Conservation (phyloP, 2,797 vertebrate genomes). For the Lagodon rhomboides region DNA sequence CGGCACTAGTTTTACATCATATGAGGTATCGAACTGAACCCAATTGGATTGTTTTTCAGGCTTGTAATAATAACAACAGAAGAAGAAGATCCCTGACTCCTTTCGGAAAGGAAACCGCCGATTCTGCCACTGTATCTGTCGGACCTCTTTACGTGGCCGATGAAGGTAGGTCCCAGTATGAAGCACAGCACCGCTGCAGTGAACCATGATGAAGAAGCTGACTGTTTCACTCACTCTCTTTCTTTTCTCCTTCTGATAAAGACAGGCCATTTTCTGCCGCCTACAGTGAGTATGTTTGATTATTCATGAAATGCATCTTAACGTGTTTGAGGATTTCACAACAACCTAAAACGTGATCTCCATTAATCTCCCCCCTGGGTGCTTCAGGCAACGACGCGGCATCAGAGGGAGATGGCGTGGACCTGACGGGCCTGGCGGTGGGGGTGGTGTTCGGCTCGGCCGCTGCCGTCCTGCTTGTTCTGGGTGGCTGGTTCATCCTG, state of each 20-base stretch:
- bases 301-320: not conserved
- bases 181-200: not conserved
- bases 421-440: constrained; percentile 70
- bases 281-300: constrained; percentile 66
- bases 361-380: constrained; percentile 13
- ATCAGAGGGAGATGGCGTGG: constrained; percentile 15
- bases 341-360: not conserved
- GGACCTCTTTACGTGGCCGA: constrained; percentile 79
- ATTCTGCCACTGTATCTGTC: constrained; percentile 78
- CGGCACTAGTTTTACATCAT: not conserved
- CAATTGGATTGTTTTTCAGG: constrained; percentile 54
- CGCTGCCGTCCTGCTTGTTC: constrained; percentile 68
- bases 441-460: constrained; percentile 76
- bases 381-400: constrained; percentile 50
- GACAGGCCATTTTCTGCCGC: constrained; percentile 38
- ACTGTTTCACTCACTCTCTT: constrained; percentile 1
- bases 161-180: constrained; percentile 52
- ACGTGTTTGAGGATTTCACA: not conserved
- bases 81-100: constrained; percentile 75
- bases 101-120: constrained; percentile 64
- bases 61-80: constrained; percentile 62
- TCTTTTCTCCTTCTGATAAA: constrained; percentile 21
- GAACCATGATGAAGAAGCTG: not conserved
- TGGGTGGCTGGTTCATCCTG: constrained; percentile 79
- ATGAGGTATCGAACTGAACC: not conserved